Evolutionary conservation across 1,140 invertebrate genomes (phyloP).

Genomic region (Ostrea edulis): DNA sequence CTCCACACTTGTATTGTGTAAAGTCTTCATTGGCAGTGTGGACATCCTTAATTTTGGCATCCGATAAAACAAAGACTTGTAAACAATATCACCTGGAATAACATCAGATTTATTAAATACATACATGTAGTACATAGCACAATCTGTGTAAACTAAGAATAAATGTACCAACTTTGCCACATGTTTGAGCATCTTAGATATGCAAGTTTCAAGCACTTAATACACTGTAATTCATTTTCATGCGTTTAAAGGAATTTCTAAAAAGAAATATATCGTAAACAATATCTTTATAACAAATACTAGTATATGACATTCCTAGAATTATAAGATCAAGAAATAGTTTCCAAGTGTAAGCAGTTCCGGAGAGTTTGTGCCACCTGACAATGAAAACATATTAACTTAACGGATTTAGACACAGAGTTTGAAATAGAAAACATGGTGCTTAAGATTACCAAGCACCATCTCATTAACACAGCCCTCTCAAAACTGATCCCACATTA

Average conservation of each 20-base stretch:
- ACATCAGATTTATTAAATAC: neutral
- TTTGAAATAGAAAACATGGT: constrained; percentile 35
- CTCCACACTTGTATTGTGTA: constrained; percentile 65
- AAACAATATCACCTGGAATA: constrained; percentile 10
- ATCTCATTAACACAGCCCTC: neutral
- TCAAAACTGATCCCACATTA: constrained; percentile 20
- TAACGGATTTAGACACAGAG: constrained; percentile 14
- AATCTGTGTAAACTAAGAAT: no score
- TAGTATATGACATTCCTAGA: no score
- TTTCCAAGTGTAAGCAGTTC: neutral
- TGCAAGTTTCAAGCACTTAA: no score
- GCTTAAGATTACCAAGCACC: constrained; percentile 24
- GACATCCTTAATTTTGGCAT: constrained; percentile 65
- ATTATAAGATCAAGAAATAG: neutral
- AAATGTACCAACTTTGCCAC: no score
- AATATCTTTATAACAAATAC: no score
- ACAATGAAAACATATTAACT: neutral
- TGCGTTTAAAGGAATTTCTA: no score
- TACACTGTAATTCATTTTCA: no score
- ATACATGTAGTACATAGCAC: no score
- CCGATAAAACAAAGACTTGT: constrained; percentile 59
- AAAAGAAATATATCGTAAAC: no score
- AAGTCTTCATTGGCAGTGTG: constrained; percentile 58
- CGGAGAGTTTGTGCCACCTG: neutral
- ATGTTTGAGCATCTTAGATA: no score